A percentile compares a stretch with the other conserved stretches of the same genome.
These are phyloP conservation scores for Mechanitis mazaeus DNA, from an alignment of 2,888 invertebrate species.

Conservation along the genomic window DNA sequence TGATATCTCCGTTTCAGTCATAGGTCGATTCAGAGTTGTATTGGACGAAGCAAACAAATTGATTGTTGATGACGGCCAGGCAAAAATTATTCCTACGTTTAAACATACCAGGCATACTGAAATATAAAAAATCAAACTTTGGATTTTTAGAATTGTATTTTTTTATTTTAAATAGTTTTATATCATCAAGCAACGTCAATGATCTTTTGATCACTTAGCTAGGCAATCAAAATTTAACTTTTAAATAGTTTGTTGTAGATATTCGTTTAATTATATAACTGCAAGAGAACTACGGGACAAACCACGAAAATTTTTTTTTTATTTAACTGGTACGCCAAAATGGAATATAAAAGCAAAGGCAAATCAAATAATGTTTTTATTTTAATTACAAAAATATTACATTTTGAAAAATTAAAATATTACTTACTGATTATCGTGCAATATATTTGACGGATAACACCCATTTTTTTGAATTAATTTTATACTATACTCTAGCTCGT, in stretches of 20 bases:
- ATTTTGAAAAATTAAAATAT: not conserved
- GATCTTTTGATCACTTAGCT: no score
- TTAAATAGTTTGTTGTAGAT: no score
- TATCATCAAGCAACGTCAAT: no score
- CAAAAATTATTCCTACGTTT: slow-evolving; percentile 46
- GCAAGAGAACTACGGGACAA: no score
- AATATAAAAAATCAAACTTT: slow-evolving; percentile 22
- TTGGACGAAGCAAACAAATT: slow-evolving; percentile 44
- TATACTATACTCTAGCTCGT: not conserved
- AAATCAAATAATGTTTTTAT: no score
- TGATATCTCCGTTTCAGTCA: slow-evolving; percentile 41
- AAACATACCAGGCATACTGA: slow-evolving; percentile 49
- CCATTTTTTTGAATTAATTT: slow-evolving; percentile 11
- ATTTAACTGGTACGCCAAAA: no score
- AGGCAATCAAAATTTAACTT: no score
- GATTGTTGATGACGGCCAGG: slow-evolving; percentile 57
- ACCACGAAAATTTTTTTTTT: no score
- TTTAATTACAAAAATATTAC: no score
- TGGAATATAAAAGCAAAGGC: no score
- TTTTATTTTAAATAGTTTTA: no score
- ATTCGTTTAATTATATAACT: no score
- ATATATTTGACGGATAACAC: slow-evolving; percentile 18
- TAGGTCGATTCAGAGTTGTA: slow-evolving; percentile 40
- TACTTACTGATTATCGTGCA: slow-evolving; percentile 24
- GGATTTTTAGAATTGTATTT: not conserved